phyloP scores from a whole-genome alignment of 2,888 invertebrate genomes.

The Eristalinus aeneus region DNA sequence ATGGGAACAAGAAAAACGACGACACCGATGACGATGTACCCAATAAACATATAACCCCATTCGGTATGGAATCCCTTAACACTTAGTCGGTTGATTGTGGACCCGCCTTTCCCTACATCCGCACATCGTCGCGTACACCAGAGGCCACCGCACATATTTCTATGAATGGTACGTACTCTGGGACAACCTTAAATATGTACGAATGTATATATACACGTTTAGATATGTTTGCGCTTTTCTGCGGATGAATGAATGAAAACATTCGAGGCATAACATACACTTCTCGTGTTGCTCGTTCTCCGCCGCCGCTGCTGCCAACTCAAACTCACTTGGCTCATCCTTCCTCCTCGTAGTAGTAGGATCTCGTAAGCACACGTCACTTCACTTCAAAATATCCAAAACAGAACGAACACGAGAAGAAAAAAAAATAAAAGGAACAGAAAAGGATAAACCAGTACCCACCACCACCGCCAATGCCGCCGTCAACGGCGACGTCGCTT shows the following conservation, averaged over 20 bases:
- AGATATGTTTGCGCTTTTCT: slow-evolving; percentile 51
- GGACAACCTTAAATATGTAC: slow-evolving; percentile 1
- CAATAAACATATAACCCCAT: slow-evolving; percentile 69
- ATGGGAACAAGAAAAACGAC: slow-evolving; percentile 17
- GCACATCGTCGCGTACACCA: slow-evolving; percentile 6
- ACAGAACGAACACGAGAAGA: slow-evolving; percentile 44
- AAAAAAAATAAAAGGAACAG: background rate
- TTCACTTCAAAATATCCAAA: slow-evolving; percentile 68
- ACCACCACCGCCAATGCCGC: background rate
- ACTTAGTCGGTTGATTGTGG: slow-evolving; percentile 44
- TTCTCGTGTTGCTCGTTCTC: slow-evolving; percentile 47
- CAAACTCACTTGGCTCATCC: slow-evolving; percentile 6
- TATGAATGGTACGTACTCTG: background rate
- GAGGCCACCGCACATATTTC: slow-evolving; percentile 15
- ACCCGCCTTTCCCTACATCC: slow-evolving; percentile 43
- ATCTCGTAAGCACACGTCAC: slow-evolving; percentile 68
- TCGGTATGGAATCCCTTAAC: slow-evolving; percentile 62
- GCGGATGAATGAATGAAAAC: slow-evolving; percentile 66
- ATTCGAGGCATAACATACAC: slow-evolving; percentile 43
- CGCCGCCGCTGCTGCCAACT: slow-evolving; percentile 16
- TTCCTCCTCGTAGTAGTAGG: slow-evolving; percentile 29
- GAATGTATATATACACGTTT: slow-evolving; percentile 14
- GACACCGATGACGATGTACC: slow-evolving; percentile 46
- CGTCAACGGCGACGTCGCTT: background rate
- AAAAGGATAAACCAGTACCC: slow-evolving; percentile 62